A percentile compares a stretch with the other conserved stretches of the same genome.
These are phyloP conservation scores for Agrotis puta DNA, from an alignment of 2,888 invertebrate species.

Conservation along the genomic window DNA sequence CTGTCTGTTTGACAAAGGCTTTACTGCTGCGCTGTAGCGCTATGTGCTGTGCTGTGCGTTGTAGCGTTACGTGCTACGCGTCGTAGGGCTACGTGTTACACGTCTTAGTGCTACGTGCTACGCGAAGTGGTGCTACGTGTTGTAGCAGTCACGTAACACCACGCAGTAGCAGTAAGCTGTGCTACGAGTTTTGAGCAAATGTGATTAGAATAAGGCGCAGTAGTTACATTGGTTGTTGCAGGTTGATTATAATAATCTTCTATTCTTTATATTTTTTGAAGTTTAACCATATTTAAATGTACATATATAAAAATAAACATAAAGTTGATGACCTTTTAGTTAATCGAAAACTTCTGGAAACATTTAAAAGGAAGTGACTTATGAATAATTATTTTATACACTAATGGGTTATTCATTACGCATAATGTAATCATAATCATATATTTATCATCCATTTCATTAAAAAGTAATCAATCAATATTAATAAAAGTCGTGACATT, in stretches of 20 bases:
- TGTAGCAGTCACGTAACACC: too few species aligned
- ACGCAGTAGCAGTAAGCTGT: background rate
- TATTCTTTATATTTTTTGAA: too few species aligned
- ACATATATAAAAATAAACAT: background rate
- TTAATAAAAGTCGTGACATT: conserved; percentile 18
- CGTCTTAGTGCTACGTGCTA: too few species aligned
- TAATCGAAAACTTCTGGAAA: background rate
- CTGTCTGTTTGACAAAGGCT: too few species aligned
- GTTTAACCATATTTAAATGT: too few species aligned
- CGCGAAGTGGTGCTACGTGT: too few species aligned
- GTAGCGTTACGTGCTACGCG: background rate
- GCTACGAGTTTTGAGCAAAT: background rate
- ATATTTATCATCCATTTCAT: conserved; percentile 26
- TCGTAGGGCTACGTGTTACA: too few species aligned
- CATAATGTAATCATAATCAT: background rate
- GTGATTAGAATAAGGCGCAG: background rate
- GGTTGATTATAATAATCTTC: background rate
- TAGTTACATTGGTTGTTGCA: background rate
- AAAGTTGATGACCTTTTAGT: background rate
- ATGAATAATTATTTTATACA: background rate
- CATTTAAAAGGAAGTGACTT: background rate
- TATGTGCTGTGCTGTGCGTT: too few species aligned
- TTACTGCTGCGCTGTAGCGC: background rate
- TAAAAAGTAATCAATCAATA: conserved; percentile 44
- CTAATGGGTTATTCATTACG: background rate